These are phyloP conservation scores for Hylomyscus alleni DNA, from an alignment of 2,797 vertebrate species.

Conservation along the genomic window DNA sequence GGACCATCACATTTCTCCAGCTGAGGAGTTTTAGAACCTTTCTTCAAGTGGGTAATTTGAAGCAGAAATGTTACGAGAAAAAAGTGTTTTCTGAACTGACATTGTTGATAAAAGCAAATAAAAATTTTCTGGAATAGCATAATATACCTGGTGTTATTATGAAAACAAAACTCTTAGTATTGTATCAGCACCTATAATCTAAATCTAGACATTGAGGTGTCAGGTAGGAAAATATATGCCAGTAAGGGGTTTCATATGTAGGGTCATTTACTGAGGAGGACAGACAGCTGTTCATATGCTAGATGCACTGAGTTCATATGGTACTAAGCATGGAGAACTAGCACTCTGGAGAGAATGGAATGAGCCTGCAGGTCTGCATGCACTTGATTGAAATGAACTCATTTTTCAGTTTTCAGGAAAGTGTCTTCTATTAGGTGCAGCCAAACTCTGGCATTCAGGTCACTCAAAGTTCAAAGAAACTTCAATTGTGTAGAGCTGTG, in stretches of 20 bases:
- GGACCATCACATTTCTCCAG: background rate
- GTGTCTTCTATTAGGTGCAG: constrained; percentile 41
- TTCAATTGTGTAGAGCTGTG: constrained; percentile 22
- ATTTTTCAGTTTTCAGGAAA: constrained; percentile 64
- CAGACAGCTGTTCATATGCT: background rate
- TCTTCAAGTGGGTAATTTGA: background rate
- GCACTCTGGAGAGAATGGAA: background rate
- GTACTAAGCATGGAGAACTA: background rate
- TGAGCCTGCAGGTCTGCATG: background rate
- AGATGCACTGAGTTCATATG: background rate
- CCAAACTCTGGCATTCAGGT: constrained; percentile 60
- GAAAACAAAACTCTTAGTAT: background rate
- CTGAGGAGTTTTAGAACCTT: background rate
- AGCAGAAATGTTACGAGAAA: background rate
- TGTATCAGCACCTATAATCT: background rate
- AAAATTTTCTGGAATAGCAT: background rate
- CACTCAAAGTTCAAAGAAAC: constrained; percentile 66
- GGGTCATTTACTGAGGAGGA: background rate
- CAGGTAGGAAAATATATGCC: background rate
- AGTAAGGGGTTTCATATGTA: background rate
- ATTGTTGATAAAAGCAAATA: background rate
- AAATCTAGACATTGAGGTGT: background rate
- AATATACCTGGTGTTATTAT: background rate
- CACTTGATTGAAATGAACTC: background rate
- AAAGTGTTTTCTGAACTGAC: background rate